These are phyloP conservation scores for Dipodomys merriami DNA, from an alignment of 2,113 vertebrate genomes.

Conservation along the genomic window DNA sequence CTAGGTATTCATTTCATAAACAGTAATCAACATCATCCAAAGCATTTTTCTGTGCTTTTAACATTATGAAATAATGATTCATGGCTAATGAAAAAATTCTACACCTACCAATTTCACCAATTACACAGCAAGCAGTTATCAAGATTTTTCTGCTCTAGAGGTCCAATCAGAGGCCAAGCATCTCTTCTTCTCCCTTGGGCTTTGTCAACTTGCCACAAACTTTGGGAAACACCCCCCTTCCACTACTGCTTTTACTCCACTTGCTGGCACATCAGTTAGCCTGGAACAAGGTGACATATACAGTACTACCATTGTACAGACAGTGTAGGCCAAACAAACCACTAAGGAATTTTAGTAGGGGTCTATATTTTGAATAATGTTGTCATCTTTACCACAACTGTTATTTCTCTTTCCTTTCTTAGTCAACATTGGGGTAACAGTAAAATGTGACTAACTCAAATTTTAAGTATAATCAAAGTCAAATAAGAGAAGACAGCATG, in stretches of 20 bases:
- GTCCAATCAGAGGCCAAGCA: too few species aligned
- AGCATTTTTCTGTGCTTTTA: background rate
- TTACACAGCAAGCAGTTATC: background rate
- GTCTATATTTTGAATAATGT: background rate
- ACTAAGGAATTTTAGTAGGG: background rate
- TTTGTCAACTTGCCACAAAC: background rate
- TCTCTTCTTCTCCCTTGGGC: background rate
- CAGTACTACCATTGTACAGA: background rate
- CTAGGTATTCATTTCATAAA: slow-evolving; percentile 3
- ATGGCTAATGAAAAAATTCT: background rate
- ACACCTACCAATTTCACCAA: background rate
- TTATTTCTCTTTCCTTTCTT: background rate
- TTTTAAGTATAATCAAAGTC: background rate
- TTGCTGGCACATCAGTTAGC: background rate
- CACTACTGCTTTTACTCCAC: background rate
- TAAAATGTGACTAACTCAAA: background rate
- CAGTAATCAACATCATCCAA: background rate
- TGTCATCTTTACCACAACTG: background rate
- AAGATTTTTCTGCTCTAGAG: background rate
- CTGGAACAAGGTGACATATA: background rate
- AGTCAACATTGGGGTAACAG: background rate
- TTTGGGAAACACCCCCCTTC: background rate
- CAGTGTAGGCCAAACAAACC: background rate
- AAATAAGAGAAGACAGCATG: background rate
- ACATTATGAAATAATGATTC: background rate